Percentiles rank a stretch among this genome's conserved stretches.
Conservation (phyloP, 2,888 invertebrate species). For the Dyspetes luteomarginatus region DNA sequence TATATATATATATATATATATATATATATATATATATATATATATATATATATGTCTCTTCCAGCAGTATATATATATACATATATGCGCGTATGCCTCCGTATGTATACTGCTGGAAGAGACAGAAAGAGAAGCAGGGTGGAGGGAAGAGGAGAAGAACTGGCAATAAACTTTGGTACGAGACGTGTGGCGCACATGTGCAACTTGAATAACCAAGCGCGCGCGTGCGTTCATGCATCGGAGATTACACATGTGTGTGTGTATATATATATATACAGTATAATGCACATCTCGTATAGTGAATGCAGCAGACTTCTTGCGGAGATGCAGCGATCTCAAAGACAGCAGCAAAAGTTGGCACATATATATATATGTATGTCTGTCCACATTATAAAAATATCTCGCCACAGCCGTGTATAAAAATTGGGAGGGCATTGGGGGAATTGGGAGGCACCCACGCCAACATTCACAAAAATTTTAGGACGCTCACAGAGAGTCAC, state of each 20-base stretch:
- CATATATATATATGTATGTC: neutral
- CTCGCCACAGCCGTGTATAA: no score
- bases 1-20: neutral
- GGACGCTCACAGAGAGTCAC: no score
- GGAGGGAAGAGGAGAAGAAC: conserved; percentile 35
- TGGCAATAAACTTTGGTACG: conserved; percentile 78
- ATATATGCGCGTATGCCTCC: neutral
- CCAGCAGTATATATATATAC: neutral
- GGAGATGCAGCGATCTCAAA: conserved; percentile 24
- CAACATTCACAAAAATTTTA: no score
- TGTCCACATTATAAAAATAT: conserved; percentile 10
- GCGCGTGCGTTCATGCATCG: conserved; percentile 35
- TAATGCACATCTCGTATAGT: conserved; percentile 54
- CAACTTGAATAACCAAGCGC: conserved; percentile 63
- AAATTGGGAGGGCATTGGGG: no score
- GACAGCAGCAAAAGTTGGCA: conserved; percentile 42
- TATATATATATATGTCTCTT: neutral
- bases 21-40: neutral
- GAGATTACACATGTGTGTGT: conserved; percentile 9
- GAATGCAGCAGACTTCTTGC: conserved; percentile 33
- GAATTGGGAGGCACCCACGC: no score
- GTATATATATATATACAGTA: conserved; percentile 4
- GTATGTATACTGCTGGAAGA: neutral
- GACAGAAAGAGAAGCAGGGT: conserved; percentile 26
- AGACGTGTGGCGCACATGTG: conserved; percentile 80